Conservation (phyloP, 2,113 vertebrate species). For the Myotis yumanensis region DNA sequence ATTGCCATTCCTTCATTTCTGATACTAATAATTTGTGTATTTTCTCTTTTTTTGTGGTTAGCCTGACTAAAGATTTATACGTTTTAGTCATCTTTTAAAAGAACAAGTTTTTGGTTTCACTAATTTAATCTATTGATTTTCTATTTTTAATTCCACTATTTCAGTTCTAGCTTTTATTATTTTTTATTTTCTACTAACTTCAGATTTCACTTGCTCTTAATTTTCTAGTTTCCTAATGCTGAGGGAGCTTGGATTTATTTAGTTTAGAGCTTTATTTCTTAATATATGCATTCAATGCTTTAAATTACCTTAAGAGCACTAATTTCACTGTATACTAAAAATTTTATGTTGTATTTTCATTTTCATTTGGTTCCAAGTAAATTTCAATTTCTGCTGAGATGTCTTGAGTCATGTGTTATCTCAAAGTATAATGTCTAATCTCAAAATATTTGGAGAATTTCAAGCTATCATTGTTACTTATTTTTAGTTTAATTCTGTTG, state of each 20-base stretch:
- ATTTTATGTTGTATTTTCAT: background rate
- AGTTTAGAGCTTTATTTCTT: background rate
- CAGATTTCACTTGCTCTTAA: background rate
- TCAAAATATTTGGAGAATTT: background rate
- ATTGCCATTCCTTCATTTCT: background rate
- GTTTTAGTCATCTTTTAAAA: slow-evolving; percentile 10
- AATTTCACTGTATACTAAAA: background rate
- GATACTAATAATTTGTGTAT: background rate
- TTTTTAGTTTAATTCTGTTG: slow-evolving; percentile 5
- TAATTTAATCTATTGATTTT: background rate
- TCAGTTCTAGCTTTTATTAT: background rate
- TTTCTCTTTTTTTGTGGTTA: background rate
- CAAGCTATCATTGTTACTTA: background rate
- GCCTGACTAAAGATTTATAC: background rate
- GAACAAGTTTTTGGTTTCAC: background rate
- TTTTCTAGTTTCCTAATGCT: background rate
- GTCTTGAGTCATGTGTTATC: background rate
- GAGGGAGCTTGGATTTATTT: background rate
- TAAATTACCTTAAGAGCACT: background rate
- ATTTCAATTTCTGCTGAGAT: background rate
- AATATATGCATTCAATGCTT: background rate
- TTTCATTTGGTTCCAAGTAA: background rate
- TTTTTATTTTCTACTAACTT: background rate
- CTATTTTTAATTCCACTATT: background rate
- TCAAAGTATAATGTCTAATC: background rate